A percentile compares a stretch with the other conserved stretches of the same genome.
phyloP scores from a whole-genome alignment of 1,140 invertebrate species.

The Gonatopus flavifemur region DNA sequence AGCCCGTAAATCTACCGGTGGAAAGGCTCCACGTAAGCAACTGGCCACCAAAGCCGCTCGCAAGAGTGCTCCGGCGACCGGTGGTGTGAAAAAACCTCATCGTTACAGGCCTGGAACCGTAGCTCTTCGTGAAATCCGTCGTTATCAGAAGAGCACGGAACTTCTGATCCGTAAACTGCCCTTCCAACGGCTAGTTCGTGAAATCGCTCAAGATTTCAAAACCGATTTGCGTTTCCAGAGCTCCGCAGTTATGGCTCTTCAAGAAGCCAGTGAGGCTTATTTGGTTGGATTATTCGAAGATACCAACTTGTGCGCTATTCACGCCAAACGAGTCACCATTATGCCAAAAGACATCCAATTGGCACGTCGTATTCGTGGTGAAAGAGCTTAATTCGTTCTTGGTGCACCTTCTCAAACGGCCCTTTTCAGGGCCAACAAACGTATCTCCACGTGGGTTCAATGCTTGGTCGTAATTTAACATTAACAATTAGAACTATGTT shows the following conservation, averaged over 20 bases:
- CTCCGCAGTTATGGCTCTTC: conserved; percentile 31
- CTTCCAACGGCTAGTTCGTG: conserved; percentile 30
- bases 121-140: conserved; percentile 29
- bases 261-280: conserved; percentile 31
- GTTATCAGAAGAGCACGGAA: conserved; percentile 31
- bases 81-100: conserved; percentile 79
- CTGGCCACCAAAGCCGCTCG: conserved; percentile 71
- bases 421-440: background rate
- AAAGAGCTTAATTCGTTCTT: conserved; percentile 19
- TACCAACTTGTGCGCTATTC: conserved; percentile 30
- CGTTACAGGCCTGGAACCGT: conserved; percentile 31
- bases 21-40: conserved; percentile 73
- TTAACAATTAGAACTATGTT: background rate
- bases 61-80: conserved; percentile 78
- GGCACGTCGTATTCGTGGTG: conserved; percentile 28
- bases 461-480: too few relatives aligned
- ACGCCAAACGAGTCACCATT: conserved; percentile 29
- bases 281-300: conserved; percentile 29
- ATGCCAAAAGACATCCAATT: conserved; percentile 34
- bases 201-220: conserved; percentile 32
- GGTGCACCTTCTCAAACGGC: background rate
- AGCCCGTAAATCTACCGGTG: conserved; percentile 27
- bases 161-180: conserved; percentile 25
- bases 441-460: too few relatives aligned
- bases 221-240: conserved; percentile 31